These are phyloP conservation scores for Erebia palarica DNA, from an alignment of 2,888 invertebrate genomes.

Conservation along the genomic window DNA sequence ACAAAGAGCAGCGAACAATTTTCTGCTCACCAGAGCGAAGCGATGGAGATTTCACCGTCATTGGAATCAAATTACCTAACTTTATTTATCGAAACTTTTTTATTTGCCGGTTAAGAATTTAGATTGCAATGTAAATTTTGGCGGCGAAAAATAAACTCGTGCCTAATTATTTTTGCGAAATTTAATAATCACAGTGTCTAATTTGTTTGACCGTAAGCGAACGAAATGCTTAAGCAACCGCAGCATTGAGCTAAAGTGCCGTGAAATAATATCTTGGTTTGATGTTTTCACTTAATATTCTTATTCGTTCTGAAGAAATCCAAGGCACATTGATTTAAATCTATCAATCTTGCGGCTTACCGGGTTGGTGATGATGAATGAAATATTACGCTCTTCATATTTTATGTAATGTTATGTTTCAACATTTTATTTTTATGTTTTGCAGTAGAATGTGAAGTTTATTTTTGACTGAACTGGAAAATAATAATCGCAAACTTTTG, in stretches of 20 bases:
- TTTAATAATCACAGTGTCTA: slow-evolving; percentile 44
- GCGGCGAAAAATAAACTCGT: slow-evolving; percentile 46
- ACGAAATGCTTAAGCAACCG: slow-evolving; percentile 36
- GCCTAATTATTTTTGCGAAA: slow-evolving; percentile 50
- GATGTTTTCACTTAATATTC: slow-evolving; percentile 32
- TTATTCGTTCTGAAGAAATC: slow-evolving; percentile 21
- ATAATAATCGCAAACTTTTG: too few species aligned
- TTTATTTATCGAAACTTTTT: slow-evolving; percentile 63
- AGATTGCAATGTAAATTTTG: slow-evolving; percentile 57
- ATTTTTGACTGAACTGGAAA: not conserved
- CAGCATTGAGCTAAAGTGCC: slow-evolving; percentile 42
- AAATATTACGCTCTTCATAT: slow-evolving; percentile 9
- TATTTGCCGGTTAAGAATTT: slow-evolving; percentile 44
- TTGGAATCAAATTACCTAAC: slow-evolving; percentile 73
- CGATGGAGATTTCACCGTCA: slow-evolving; percentile 71
- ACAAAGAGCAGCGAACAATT: slow-evolving; percentile 67
- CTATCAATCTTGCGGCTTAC: slow-evolving; percentile 23
- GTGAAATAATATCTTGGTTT: slow-evolving; percentile 35
- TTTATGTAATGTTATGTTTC: not conserved
- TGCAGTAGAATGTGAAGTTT: not conserved
- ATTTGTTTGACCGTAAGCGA: slow-evolving; percentile 40
- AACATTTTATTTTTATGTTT: not conserved
- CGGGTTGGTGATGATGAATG: slow-evolving; percentile 12
- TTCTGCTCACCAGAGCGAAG: slow-evolving; percentile 70
- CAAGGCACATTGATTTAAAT: slow-evolving; percentile 27